Evolutionary conservation across 2,797 vertebrate species (phyloP), one percentile per base, ranked within the genome.

Genomic region (Pogoniulus pusillus): DNA sequence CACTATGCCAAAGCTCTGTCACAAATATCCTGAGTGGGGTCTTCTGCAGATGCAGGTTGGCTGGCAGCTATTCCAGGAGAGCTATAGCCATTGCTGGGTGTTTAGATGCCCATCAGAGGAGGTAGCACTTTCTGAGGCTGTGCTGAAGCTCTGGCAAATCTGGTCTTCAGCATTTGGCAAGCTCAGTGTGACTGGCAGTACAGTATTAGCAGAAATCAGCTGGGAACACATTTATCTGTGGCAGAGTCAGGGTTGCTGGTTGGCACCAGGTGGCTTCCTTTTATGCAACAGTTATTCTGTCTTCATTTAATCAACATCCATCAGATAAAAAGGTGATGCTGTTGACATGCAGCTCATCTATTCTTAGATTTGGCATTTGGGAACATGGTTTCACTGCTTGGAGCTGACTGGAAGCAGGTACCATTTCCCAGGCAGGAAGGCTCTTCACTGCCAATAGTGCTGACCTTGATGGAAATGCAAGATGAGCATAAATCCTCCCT

Each of bases 331-430:
- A 93, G 95, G 89, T 85, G 79, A 94, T 58, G 64, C 12, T 19
- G 65, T 65, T 89, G 91, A 96, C 93, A 91, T 29, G 11, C 9
- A 7, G 94, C 87, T 97, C 93, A 90, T 95, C 93, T 97, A 72
- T 96, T 96, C 84, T 96, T 94, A 94, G 93, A 86, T 54, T 55
- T 95, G 93, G 84, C 91, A 85, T 96, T 96, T 94, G 92, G 83
- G 87, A 84, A 85, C 63, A 23, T 15, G 66, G 23, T 81, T 85
- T 87, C 57, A n/a, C 74, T 6, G 30, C 87, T 87, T 19, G 20
- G 74, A 77, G 60, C 66, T 58, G 77, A 22, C 71, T 39, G 34
- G 93, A 84, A 81, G 83, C 71, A 2, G 86, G 84, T 92, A 66
- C 91, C 83, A 77, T 80, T 93, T 94, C 85, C 65, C 69, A 84